Evolutionary conservation across 2,888 invertebrate species (phyloP).

Genomic region (Drosophila greeni): DNA sequence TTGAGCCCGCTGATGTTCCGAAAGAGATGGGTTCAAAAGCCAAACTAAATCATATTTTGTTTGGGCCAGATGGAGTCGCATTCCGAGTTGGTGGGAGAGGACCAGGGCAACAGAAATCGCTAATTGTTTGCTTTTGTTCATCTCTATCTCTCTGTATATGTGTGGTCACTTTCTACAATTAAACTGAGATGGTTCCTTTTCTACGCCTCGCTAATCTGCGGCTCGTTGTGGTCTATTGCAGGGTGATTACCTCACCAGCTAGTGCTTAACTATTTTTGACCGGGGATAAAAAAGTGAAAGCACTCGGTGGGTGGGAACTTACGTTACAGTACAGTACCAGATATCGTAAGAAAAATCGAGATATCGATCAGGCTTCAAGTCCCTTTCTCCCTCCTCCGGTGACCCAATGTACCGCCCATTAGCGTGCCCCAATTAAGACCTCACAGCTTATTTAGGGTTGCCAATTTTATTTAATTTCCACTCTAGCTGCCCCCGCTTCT

Average conservation of each 20-base stretch:
- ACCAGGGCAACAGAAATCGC: constrained; percentile 37
- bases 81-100: background rate
- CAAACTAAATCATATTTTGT: constrained; percentile 61
- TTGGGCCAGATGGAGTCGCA: constrained; percentile 15
- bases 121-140: constrained; percentile 66
- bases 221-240: constrained; percentile 26
- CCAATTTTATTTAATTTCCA: constrained; percentile 68
- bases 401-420: constrained; percentile 37
- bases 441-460: constrained; percentile 63
- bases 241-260: constrained; percentile 25
- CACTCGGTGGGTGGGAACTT: constrained; percentile 6
- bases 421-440: constrained; percentile 55
- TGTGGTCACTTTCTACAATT: constrained; percentile 62
- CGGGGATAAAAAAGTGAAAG: constrained; percentile 33
- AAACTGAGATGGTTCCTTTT: constrained; percentile 40
- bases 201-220: constrained; percentile 39
- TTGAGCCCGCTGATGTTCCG: constrained; percentile 42
- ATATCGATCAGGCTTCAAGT: constrained; percentile 14
- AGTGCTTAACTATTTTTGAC: constrained; percentile 16
- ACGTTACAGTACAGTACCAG: background rate
- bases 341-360: constrained; percentile 6
- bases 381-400: background rate
- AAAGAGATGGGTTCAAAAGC: constrained; percentile 49
- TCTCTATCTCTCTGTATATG: constrained; percentile 7
- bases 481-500: constrained; percentile 7